Evolutionary conservation across 2,797 vertebrate species (phyloP).

Genomic region (Sternotherus odoratus): DNA sequence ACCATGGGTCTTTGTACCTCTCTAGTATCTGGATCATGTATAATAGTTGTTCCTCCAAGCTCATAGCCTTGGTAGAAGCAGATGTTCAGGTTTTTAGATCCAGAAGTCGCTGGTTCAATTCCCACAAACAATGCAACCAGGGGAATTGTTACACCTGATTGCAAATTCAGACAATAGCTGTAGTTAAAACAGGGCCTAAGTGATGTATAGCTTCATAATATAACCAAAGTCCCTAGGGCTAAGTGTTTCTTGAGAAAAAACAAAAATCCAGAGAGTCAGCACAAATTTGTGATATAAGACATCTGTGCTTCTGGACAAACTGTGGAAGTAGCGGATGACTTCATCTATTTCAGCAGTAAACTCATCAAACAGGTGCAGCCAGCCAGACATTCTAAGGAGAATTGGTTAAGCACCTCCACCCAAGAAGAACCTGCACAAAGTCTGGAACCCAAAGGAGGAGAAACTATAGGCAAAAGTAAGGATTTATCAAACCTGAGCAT

Average conservation of each 20-base stretch:
- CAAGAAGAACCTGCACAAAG: neutral
- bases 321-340: neutral
- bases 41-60: neutral
- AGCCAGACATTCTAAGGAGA: neutral
- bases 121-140: accelerated
- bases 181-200: neutral
- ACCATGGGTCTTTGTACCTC: neutral
- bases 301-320: neutral
- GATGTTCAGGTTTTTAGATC: neutral
- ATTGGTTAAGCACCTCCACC: neutral
- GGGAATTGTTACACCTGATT: neutral
- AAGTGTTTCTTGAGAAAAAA: neutral
- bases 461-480: neutral
- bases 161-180: neutral
- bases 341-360: neutral
- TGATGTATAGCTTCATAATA: neutral
- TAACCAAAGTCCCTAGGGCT: accelerated
- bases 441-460: neutral
- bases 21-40: neutral
- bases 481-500: neutral
- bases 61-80: neutral
- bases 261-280: neutral
- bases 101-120: neutral
- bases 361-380: neutral
- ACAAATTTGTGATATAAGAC: neutral